phyloP scores from a whole-genome alignment of 2,113 vertebrate genomes.

The Zootoca vivipara region DNA sequence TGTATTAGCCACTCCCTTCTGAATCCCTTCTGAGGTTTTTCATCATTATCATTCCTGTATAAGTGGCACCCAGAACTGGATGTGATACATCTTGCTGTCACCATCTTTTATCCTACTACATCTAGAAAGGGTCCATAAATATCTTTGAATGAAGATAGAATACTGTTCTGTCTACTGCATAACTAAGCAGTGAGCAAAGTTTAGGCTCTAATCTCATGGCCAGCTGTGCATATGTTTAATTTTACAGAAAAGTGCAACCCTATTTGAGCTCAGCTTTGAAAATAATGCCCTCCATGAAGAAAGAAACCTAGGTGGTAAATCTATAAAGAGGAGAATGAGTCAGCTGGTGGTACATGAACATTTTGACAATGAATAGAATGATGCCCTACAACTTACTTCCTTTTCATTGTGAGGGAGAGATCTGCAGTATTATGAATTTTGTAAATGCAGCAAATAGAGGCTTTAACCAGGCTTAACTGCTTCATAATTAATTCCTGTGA shows the following conservation, averaged over 20 bases:
- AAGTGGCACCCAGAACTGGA: neutral
- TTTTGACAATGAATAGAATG: neutral
- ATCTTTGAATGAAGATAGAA: neutral
- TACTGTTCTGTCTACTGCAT: neutral
- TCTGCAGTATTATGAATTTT: slow-evolving; percentile 13
- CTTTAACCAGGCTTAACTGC: slow-evolving; percentile 23
- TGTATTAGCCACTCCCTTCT: neutral
- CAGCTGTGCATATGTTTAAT: slow-evolving; percentile 5
- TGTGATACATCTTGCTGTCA: neutral
- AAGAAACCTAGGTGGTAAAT: neutral
- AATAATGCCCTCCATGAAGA: neutral
- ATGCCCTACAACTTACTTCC: slow-evolving; percentile 14
- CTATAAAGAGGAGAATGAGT: neutral
- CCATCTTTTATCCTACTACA: neutral
- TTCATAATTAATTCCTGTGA: slow-evolving; percentile 29
- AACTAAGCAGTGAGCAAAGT: neutral
- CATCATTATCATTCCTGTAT: neutral
- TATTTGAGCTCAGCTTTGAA: slow-evolving; percentile 10
- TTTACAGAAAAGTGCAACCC: neutral
- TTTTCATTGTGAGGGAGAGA: slow-evolving; percentile 9
- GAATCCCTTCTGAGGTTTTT: neutral
- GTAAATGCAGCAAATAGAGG: slow-evolving; percentile 20
- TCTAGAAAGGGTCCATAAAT: neutral
- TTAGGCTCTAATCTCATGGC: neutral
- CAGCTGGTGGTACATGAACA: slow-evolving; percentile 15